Percentiles rank a stretch among this genome's conserved stretches.
Conservation (phyloP, 2,888 invertebrate genomes). For the Heliconius ismenius region DNA sequence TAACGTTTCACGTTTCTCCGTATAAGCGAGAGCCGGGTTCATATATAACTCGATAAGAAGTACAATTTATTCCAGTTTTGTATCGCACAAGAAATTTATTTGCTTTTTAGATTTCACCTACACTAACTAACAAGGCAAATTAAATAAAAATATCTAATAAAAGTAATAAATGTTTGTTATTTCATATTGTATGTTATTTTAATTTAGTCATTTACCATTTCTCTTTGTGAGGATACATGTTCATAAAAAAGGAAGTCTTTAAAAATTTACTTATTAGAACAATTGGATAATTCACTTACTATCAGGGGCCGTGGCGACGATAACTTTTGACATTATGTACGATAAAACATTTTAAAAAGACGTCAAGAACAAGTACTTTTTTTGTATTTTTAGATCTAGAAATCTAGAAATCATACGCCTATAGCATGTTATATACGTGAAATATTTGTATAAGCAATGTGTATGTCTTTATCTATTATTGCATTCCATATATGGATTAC, state of each 20-base stretch:
- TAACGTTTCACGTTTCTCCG: no score
- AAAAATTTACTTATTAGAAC: slow-evolving; percentile 37
- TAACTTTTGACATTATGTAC: slow-evolving; percentile 38
- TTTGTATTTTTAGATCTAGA: slow-evolving; percentile 7
- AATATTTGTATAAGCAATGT: background rate
- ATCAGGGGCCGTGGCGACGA: slow-evolving; percentile 23
- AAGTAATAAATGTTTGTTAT: no score
- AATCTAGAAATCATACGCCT: background rate
- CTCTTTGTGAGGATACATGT: slow-evolving; percentile 18
- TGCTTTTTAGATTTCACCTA: no score
- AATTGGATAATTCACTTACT: slow-evolving; percentile 38
- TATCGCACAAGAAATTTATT: no score
- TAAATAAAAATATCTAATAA: no score
- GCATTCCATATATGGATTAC: background rate
- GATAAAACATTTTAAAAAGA: slow-evolving; percentile 21
- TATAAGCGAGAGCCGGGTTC: no score
- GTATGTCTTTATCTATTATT: background rate
- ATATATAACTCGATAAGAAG: no score
- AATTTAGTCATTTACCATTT: background rate
- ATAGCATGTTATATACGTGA: no score
- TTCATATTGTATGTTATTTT: background rate
- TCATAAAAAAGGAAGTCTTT: slow-evolving; percentile 36
- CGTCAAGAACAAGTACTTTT: background rate
- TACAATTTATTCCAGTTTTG: no score
- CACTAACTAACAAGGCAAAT: no score